Evolutionary conservation across 2,797 vertebrate genomes (phyloP), one percentile per base, ranked within the genome.

Genomic region (Hypotaenidia okinawae): DNA sequence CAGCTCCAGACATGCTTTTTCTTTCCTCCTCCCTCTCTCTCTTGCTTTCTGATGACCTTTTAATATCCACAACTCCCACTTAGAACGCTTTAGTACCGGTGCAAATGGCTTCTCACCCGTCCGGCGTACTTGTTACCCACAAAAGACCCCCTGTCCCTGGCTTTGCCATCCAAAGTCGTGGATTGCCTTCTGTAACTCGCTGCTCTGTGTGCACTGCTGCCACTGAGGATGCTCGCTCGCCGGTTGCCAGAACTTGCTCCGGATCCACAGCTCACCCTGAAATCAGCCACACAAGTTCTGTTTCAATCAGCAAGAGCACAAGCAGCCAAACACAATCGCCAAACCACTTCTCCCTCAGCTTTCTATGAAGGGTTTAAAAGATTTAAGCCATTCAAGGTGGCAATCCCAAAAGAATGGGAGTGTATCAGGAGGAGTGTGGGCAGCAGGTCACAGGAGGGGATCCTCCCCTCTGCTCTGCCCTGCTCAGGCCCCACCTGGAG

Each of bases 101-200:
- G 8, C 16, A 18, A 70, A 14, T 2, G 5, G 39, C 22, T 70
- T 52, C 92, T 94, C 63, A 92, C 93, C 87, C 15, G 27, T 4
- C 28, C 1, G 15, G 8, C 2, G 1, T 84, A 82, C 96, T 95
- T 97, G 25, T 84, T 63, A 13, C 84, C 88, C 22, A 84, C 87
- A 6, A 51, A 45, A 43, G 73, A 59, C 14, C 45, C 90, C 82
- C 97, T 98, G n/a, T 98, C 98, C 54, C 90, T 55, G 11, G 97
- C 35, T 93, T 89, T 98, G 95, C 96, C 96, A 14, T 97, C 97
- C 1, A 89, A 94, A 3, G 84, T 47, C 12, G 95, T 82, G 58
- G 96, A 91, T 5, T 97, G 88, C 19, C 97, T 97, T 55, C 67
- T 97, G 13, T 97, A 86, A 75, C 94, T 97, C 3, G 61, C 9